Evolutionary conservation across 2,888 invertebrate species (phyloP), one percentile per base, ranked within the genome.

Genomic region (Lasius fuliginosus): DNA sequence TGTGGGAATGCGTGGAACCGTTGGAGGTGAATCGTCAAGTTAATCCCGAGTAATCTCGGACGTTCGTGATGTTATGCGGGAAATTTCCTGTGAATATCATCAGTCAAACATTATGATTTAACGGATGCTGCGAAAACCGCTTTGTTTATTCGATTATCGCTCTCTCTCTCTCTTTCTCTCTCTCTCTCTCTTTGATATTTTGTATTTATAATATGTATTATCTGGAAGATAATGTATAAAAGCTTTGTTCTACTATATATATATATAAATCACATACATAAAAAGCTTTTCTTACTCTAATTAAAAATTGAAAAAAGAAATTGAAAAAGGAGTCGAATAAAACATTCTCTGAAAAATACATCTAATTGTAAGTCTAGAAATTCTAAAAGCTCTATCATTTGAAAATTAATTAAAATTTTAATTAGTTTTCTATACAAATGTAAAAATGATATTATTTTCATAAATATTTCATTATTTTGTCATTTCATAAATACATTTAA

Each of bases 1-100:
- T 81, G 73, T 73, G 73, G 60, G 79, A 81, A 81, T 73, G 60
- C 18, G 46, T 33, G 77, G 42, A 58, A 58, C 71, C 71, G 60
- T 58, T 60, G 73, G 60, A 71, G 58, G 46, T 71, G 36, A 30
- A 71, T 71, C 79, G 46, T 33, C 23, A n/a, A 53, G 73, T 81
- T 73, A 46, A 73, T 81, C 73, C 49, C 49, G 46, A 71, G 60
- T 36, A 71, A 58, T 73, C 46, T 60, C n/a, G 36, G 23, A 60
- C 27, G 33, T 58, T 71, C 73, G 71, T 71, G 46, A 73, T 23
- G 36, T 60, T 73, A 60, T 27, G 73, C 46, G 18, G 33, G 27
- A 60, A 73, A 60, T n/a, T 42, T 27, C 9, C 33, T 42, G 33
- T 36, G 58, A 79, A 81, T 60, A 60, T 42, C 30, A 12, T n/a